phyloP scores from a whole-genome alignment of 2,888 invertebrate genomes.

The Apantesis nais region DNA sequence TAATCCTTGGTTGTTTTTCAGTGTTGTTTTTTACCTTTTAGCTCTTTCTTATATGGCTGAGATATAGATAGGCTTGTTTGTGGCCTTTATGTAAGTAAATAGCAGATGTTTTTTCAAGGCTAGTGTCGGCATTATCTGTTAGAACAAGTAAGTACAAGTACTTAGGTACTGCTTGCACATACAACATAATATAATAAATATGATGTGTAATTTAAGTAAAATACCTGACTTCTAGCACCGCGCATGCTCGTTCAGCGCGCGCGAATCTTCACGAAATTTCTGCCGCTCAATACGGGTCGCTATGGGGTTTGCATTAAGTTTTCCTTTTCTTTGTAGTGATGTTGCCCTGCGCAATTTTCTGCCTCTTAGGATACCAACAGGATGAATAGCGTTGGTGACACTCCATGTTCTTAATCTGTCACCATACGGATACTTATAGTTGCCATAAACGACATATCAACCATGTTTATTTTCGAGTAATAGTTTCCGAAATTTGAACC shows the following conservation, averaged over 20 bases:
- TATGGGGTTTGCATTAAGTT: no score
- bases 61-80: slow-evolving; percentile 36
- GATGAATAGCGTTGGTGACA: no score
- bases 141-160: background rate
- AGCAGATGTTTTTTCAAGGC: slow-evolving; percentile 5
- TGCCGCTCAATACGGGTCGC: background rate
- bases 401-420: no score
- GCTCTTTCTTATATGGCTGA: slow-evolving; percentile 21
- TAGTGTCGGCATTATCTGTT: background rate
- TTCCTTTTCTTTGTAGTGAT: no score
- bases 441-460: background rate
- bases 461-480: background rate
- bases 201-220: no score
- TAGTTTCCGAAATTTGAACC: no score
- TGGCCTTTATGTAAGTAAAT: slow-evolving; percentile 9
- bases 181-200: background rate
- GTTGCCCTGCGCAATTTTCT: no score
- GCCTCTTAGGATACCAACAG: no score
- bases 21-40: slow-evolving; percentile 40
- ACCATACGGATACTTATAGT: no score
- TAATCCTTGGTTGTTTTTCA: slow-evolving; percentile 27
- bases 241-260: no score
- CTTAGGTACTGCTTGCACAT: no score
- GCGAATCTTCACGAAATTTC: background rate
- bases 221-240: no score